phyloP scores from a whole-genome alignment of 2,888 invertebrate species.

The Hymenopus coronatus region DNA sequence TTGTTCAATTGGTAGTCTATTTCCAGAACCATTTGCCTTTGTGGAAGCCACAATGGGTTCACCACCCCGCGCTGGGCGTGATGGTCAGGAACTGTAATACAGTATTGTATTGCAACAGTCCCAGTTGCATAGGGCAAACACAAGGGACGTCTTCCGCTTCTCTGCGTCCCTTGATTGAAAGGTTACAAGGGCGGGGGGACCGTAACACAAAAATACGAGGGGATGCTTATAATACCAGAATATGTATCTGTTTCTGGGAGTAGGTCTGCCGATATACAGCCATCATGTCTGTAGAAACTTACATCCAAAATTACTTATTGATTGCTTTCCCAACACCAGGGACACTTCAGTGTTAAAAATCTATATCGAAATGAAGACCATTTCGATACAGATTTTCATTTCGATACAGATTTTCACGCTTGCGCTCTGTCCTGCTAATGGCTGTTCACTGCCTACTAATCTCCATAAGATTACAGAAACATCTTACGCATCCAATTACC shows the following conservation, averaged over 20 bases:
- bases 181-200: not conserved
- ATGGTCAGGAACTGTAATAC: not conserved
- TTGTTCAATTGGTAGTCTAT: constrained; percentile 28
- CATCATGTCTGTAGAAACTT: no score
- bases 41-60: constrained; percentile 19
- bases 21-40: constrained; percentile 22
- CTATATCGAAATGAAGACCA: no score
- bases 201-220: not conserved
- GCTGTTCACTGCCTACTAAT: no score
- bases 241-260: not conserved
- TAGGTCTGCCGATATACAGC: not conserved
- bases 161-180: not conserved
- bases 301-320: no score
- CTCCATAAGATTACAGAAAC: no score
- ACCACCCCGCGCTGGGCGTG: not conserved
- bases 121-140: not conserved
- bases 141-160: not conserved
- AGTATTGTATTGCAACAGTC: not conserved
- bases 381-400: no score
- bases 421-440: no score
- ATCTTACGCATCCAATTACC: no score
- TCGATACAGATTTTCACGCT: no score
- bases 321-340: no score
- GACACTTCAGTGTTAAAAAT: no score
- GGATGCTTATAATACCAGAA: not conserved